Conservation (phyloP, 2,888 invertebrate genomes). For the Drosophila kanekoi region DNA sequence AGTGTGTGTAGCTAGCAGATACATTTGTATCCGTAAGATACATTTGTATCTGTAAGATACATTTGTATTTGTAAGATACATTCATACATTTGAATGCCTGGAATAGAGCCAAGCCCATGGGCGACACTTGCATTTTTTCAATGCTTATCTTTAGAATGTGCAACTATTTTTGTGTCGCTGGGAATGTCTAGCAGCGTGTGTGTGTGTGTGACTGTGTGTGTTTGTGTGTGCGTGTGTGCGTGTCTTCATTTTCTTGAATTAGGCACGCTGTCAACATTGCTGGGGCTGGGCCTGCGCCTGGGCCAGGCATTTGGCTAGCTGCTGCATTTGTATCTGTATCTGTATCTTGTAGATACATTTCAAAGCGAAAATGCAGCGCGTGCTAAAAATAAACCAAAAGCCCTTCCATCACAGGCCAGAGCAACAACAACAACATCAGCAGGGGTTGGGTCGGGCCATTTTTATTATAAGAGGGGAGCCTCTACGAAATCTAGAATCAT, state of each 20-base stretch:
- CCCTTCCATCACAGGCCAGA: conserved; percentile 70
- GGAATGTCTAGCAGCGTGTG: conserved; percentile 37
- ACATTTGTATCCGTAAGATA: conserved; percentile 44
- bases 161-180: conserved; percentile 62
- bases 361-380: conserved; percentile 64
- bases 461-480: conserved; percentile 24
- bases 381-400: conserved; percentile 69
- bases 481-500: conserved; percentile 15
- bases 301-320: conserved; percentile 30
- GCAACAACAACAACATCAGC: conserved; percentile 24
- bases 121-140: conserved; percentile 66
- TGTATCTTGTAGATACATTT: conserved; percentile 71
- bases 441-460: conserved; percentile 36
- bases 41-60: conserved; percentile 44
- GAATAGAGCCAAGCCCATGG: conserved; percentile 66
- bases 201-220: conserved; percentile 7
- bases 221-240: conserved; percentile 16
- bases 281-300: conserved; percentile 19
- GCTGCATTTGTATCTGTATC: conserved; percentile 1
- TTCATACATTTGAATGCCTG: conserved; percentile 49
- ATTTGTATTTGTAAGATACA: conserved; percentile 45
- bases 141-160: conserved; percentile 65
- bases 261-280: conserved; percentile 58
- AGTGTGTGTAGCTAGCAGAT: conserved; percentile 23
- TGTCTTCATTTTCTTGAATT: conserved; percentile 61